phyloP scores from a whole-genome alignment of 2,888 invertebrate genomes.

The Abscondita cerata region DNA sequence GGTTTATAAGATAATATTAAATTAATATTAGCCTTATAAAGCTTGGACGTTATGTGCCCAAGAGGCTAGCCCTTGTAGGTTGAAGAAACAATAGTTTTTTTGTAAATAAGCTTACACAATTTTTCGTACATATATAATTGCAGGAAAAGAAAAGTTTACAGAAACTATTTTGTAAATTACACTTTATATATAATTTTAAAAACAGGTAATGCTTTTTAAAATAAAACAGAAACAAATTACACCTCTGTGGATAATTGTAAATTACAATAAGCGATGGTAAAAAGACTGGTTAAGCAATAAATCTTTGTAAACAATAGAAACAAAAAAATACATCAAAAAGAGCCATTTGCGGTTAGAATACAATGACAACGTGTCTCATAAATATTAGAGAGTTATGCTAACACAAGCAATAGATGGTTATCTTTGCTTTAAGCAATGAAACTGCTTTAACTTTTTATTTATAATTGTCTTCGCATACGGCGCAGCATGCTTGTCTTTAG shows the following conservation, averaged over 20 bases:
- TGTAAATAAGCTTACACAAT: no score
- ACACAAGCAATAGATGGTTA: slow-evolving; percentile 40
- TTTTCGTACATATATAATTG: no score
- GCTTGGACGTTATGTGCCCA: slow-evolving; percentile 23
- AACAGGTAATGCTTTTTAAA: not conserved
- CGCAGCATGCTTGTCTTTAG: no score
- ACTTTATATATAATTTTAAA: not conserved
- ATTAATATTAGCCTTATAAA: slow-evolving; percentile 29
- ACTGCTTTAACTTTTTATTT: no score
- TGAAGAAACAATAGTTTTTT: not conserved
- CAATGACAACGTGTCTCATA: slow-evolving; percentile 48
- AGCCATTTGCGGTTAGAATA: slow-evolving; percentile 44
- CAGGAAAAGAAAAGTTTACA: no score
- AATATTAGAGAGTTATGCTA: slow-evolving; percentile 45
- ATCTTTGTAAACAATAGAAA: slow-evolving; percentile 42
- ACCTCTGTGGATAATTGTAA: slow-evolving; percentile 26
- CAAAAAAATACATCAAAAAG: slow-evolving; percentile 34
- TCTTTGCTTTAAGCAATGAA: slow-evolving; percentile 16
- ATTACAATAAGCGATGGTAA: slow-evolving; percentile 19
- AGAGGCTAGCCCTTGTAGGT: slow-evolving; percentile 30
- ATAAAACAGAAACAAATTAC: slow-evolving; percentile 15
- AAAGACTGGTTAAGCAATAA: slow-evolving; percentile 38
- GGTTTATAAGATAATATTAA: slow-evolving; percentile 36
- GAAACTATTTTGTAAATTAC: no score
- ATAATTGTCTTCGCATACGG: no score